These are phyloP conservation scores for Sylvia borin DNA, from an alignment of 2,797 vertebrate species.

Conservation along the genomic window DNA sequence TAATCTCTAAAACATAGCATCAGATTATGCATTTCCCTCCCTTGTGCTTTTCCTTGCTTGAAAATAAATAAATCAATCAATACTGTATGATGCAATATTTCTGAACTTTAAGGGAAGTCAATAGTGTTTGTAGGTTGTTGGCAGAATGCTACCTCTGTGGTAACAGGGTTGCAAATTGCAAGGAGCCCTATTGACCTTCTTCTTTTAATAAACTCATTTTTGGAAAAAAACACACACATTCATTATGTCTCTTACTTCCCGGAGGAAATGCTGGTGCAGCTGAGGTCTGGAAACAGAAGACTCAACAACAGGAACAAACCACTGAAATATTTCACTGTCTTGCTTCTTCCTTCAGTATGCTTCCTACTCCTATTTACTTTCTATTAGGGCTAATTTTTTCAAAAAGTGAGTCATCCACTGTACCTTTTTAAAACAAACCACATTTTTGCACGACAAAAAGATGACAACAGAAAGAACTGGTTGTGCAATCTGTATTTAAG, in stretches of 20 bases:
- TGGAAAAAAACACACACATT: slow-evolving; percentile 11
- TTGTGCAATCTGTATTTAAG: not conserved
- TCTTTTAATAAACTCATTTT: slow-evolving; percentile 44
- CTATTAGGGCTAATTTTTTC: not conserved
- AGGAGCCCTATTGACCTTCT: not conserved
- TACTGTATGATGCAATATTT: not conserved
- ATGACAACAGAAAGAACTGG: not conserved
- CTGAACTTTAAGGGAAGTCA: not conserved
- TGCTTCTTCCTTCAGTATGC: not conserved
- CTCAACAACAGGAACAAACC: not conserved
- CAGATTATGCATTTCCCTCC: slow-evolving; percentile 16
- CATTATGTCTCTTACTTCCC: slow-evolving; percentile 22
- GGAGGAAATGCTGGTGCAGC: not conserved
- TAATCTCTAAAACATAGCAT: not conserved
- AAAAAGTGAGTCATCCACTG: not conserved
- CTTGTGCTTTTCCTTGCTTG: not conserved
- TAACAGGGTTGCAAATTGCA: not conserved
- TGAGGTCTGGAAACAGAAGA: slow-evolving; percentile 1
- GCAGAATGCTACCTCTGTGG: not conserved
- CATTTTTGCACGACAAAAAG: not conserved
- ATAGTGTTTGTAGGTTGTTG: not conserved
- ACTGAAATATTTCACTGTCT: not conserved
- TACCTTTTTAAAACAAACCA: not conserved
- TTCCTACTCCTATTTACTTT: not conserved
- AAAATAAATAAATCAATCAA: slow-evolving; percentile 34